Percentiles rank a stretch among this genome's conserved stretches.
Conservation (phyloP, 1,140 invertebrate species). For the Musca vetustissima region DNA sequence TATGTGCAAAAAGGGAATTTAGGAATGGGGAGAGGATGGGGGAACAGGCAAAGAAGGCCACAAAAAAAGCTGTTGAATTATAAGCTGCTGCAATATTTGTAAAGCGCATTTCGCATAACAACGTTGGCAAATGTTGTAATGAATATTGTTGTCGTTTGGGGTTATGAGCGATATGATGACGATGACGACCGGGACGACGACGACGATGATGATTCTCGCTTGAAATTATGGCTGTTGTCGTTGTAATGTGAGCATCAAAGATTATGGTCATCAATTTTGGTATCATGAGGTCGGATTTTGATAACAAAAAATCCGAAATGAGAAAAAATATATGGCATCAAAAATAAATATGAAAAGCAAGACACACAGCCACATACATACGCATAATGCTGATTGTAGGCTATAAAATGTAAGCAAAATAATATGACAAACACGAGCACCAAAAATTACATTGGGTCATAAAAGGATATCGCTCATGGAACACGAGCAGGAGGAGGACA, state of each 20-base stretch:
- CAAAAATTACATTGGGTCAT: too few species aligned
- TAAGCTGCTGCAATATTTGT: constrained; percentile 37
- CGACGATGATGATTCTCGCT: background rate
- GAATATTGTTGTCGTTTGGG: constrained; percentile 16
- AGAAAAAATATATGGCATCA: too few species aligned
- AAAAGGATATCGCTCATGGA: too few species aligned
- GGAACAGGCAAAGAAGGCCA: background rate
- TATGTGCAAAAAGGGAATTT: too few species aligned
- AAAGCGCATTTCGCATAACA: constrained; percentile 19
- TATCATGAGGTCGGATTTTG: constrained; percentile 37
- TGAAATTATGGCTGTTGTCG: constrained; percentile 8
- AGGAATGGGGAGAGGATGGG: background rate
- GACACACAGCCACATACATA: too few species aligned
- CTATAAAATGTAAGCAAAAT: too few species aligned
- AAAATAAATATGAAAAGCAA: too few species aligned
- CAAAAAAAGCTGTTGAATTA: constrained; percentile 41
- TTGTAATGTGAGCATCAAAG: constrained; percentile 34
- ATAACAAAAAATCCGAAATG: background rate
- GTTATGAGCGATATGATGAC: too few species aligned
- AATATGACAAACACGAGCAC: too few species aligned
- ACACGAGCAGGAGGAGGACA: too few species aligned
- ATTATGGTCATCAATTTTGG: constrained; percentile 55
- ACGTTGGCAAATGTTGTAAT: constrained; percentile 6
- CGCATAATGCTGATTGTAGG: too few species aligned
- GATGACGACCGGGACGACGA: too few species aligned